Evolutionary conservation across 2,888 invertebrate genomes (phyloP), one percentile per base, ranked within the genome.

Genomic region (Diloba caeruleocephala): DNA sequence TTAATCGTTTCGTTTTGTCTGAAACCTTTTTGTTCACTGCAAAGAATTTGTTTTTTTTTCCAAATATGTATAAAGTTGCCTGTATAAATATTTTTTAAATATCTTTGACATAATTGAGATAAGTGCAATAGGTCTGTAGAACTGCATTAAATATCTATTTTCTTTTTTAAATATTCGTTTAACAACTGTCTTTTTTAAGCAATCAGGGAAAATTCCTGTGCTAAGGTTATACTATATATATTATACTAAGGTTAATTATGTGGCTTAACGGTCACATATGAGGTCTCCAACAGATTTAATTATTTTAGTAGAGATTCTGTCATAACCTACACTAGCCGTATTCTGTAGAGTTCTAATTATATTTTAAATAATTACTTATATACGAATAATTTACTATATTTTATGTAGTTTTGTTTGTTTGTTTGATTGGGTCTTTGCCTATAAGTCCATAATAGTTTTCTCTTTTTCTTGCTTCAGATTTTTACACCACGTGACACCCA

Each of bases 241-340:
- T n/a, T 3, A 26, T 26, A 9, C 26, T n/a, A n/a, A 26, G 26
- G 3, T 26, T 26, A 8, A 26, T 26, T 3, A 26, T 26, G 26
- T 26, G 26, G n/a, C 26, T 26, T 26, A 26, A 9, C 3, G 26
- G 26, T 26, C 3, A 9, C 26, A 26, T 7, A 26, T 26, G 9
- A 9, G 9, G n/a, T 26, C 23, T 8, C 6, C 3, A 17, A n/a
- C n/a, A n/a, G n/a, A n/a, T n/a, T n/a, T n/a, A n/a, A n/a, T n/a
- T n/a, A n/a, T n/a, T n/a, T n/a, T 34, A 5, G 19, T 34, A 10
- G 3, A 0, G 4, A 34, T 21, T 10, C 10, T 21, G 10, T 34
- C 34, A 12, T 21, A 21, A 2, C 38, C 38, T n/a, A 15, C 28
- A 28, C 38, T 41, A n/a, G 29, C 19, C 2, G 19, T 41, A 19